Evolutionary conservation across 2,888 invertebrate species (phyloP), one percentile per base, ranked within the genome.

Genomic region (Drosophila vallismaia): DNA sequence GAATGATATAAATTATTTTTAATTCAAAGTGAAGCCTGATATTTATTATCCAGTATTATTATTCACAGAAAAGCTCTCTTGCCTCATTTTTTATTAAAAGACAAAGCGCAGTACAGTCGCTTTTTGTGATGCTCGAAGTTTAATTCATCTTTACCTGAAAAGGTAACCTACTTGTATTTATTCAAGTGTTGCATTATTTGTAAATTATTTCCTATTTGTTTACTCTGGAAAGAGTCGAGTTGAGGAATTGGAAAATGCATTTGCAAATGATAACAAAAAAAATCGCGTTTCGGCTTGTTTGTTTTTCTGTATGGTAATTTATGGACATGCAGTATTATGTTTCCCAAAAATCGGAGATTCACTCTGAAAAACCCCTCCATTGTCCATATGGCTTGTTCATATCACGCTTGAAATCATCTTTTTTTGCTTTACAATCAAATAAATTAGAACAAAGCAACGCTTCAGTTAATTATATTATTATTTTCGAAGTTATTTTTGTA

Each of bases 401-500:
- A 36, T 10, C 36, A 36, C 12, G 36, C 36, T 36, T 12, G 36
- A 36, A 36, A 36, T 12, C 5, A 36, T 12, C 6, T n/a, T 36
- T 36, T 36, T 36, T 36, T 36, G n/a, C 12, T 36, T 36, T 36
- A 36, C n/a, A 36, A n/a, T 5, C 5, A 36, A 36, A 36, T 36
- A n/a, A 36, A 36, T 36, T n/a, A 36, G 36, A 36, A 2, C 36
- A 36, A 2, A 5, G 36, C n/a, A 36, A n/a, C 36, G 36, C 36
- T 36, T 36, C 36, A n/a, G 36, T n/a, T 36, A 36, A 36, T 36
- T 36, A n/a, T n/a, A n/a, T 36, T 36, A 36, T 36, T 36, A 33
- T 40, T 40, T 40, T 40, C 10, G 4, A n/a, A 40, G 40, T 46
- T 7, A 58, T 8, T 58, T 46, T 26, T 24, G 12, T 28, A 40